These are phyloP conservation scores for Scyliorhinus canicula DNA, from an alignment of 2,797 vertebrate species.

Conservation along the genomic window DNA sequence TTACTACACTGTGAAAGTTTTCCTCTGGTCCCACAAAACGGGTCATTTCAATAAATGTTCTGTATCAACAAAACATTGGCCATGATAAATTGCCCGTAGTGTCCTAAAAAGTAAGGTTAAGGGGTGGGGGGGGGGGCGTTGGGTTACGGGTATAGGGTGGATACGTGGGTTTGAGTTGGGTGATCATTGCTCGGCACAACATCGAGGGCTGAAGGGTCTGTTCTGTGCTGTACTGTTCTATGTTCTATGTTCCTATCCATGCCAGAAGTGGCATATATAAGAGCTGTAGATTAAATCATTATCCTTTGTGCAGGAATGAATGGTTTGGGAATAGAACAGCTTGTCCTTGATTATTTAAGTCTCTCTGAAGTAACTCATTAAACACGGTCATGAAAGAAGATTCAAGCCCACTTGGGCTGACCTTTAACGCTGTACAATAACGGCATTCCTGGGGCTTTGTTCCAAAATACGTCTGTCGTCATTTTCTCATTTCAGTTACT, in stretches of 20 bases:
- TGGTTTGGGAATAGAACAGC: not conserved
- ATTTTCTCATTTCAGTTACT: slow-evolving; percentile 7
- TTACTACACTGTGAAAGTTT: not conserved
- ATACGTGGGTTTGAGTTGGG: no score
- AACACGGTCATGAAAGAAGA: not conserved
- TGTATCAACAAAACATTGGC: not conserved
- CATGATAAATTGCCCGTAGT: no score
- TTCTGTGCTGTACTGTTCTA: no score
- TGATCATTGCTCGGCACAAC: no score
- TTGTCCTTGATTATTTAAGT: not conserved
- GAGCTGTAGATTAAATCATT: not conserved
- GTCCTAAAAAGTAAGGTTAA: no score
- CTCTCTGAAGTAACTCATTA: not conserved
- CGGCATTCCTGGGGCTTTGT: not conserved
- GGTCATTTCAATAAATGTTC: not conserved
- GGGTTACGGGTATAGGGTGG: no score
- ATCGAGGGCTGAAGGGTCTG: no score
- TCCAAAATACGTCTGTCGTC: not conserved
- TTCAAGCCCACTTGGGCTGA: not conserved
- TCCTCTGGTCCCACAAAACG: not conserved
- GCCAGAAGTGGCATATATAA: not conserved
- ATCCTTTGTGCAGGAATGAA: not conserved
- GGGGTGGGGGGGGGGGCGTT: no score
- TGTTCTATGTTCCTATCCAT: not conserved
- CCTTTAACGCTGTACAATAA: not conserved